Base-by-base conservation (phyloP, 2,797 vertebrate genomes). In the Furcifer pardalis region DNA sequence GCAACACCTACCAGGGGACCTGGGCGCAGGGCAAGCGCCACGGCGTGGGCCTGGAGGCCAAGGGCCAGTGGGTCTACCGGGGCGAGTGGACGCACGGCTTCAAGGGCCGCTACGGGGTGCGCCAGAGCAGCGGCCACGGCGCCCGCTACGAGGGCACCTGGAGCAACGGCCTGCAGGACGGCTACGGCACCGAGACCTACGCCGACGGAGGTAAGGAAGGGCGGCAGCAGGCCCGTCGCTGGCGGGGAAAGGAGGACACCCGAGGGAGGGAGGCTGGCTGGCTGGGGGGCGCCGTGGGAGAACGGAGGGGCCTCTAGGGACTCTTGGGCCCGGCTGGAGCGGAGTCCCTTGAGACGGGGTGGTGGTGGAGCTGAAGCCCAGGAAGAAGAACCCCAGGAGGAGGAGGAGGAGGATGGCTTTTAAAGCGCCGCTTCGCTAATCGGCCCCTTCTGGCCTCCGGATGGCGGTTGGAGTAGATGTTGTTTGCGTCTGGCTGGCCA, bases 11-110 rank as follows among this genome's bases (percentile, higher is more conserved):
- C 96, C 98, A 98, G 96, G 98, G 98, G 95, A 98, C 98, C 93
- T 99, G 98, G 98, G 97, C 98, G 73, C 98, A 99, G 94, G 98
- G 98, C 92, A 99, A 99, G 96, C 97, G 98, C 92, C 98, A 99
- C 60, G 98, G 98, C 91, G 96, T 99, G 93, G 98, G 98, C 52
- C 92, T 99, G 92, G 98, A 99, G 96, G 99, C 97, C 95, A 99
- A 99, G 93, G 98, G 98, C 92, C 98, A 98, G 95, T 99, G 98
- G 98, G 97, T 98, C 93, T 99, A 99, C 97, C 97, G 97, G 94
- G 98, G 98, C 83, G 98, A 99, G 96, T 99, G 98, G 98, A 98
- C 97, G 60, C 97, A 99, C 7, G 98, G 98, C 94, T 99, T 99
- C 95, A 99, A 99, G 97, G 98, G 98, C 95, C 98, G 98, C 92